phyloP scores from a whole-genome alignment of 1,140 invertebrate genomes.

The Sweltsa coloradensis region DNA sequence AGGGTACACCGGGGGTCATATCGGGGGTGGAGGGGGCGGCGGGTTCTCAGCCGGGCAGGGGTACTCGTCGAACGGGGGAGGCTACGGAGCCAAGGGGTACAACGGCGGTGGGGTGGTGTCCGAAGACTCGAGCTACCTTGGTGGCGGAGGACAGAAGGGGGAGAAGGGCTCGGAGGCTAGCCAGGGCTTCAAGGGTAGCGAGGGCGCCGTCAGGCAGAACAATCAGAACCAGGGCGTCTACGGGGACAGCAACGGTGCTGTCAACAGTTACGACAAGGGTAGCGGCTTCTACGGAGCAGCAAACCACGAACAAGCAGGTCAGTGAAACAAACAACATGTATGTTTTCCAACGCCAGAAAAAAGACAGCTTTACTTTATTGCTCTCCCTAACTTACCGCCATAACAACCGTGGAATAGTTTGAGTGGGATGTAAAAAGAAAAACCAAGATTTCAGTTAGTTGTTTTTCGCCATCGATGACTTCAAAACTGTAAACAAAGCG shows the following conservation, averaged over 20 bases:
- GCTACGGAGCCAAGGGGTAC: conserved; percentile 18
- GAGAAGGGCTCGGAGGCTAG: conserved; percentile 32
- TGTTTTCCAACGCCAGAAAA: too few species aligned
- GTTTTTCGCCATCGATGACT: neutral
- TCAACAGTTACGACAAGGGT: conserved; percentile 39
- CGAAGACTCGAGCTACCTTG: conserved; percentile 22
- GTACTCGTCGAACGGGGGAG: too few species aligned
- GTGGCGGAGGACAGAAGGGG: conserved; percentile 32
- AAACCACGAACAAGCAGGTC: conserved; percentile 40
- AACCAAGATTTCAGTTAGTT: neutral
- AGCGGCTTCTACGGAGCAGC: conserved; percentile 39
- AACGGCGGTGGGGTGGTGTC: conserved; percentile 16
- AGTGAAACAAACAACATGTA: conserved; percentile 11
- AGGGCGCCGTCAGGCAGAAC: conserved; percentile 1
- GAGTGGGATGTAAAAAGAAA: neutral
- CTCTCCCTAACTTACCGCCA: neutral
- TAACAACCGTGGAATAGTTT: neutral
- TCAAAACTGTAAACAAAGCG: neutral
- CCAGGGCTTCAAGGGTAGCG: conserved; percentile 26
- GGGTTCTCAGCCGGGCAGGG: too few species aligned
- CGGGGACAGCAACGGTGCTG: conserved; percentile 37
- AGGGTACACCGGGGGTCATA: conserved; percentile 26
- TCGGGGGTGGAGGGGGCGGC: conserved; percentile 23
- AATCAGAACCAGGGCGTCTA: conserved; percentile 35
- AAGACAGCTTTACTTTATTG: neutral